Evolutionary conservation across 2,113 vertebrate genomes (phyloP), one percentile per base, ranked within the genome.

Genomic region (Capreolus pygargus): DNA sequence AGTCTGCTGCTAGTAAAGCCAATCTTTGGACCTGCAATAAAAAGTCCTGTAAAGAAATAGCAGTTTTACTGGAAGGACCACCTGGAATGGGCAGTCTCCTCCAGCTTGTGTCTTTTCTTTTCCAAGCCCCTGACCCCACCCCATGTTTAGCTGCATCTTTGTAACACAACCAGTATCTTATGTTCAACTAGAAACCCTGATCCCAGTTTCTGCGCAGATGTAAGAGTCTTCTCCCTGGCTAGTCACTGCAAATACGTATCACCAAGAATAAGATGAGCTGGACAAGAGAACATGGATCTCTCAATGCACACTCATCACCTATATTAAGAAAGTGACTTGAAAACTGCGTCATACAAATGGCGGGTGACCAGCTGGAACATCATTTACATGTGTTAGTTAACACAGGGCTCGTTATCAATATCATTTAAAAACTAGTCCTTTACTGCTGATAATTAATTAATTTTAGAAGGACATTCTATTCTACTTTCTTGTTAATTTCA

Each of bases 401-500:
- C n/a, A 87, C 14, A 27, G 10, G n/a, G 36, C 10, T n/a, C 25
- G 2, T 79, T 70, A 36, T 81, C 74, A 58, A 7, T 87, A 90
- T 43, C 45, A 81, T 74, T 92, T 43, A 85, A 64, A 55, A 91
- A 39, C 8, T 81, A 78, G 70, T 95, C 27, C 76, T 86, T 95
- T 64, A 89, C 8, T 57, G 33, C 6, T 61, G 13, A 86, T 82
- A 92, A 87, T 1, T 60, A 82, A 92, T 97, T 95, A 93, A 92
- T 14, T 85, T 21, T 39, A 84, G 60, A 96, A 96, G 81, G 45
- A 89, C 45, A 96, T 97, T 91, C 60, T 97, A 96, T 97, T 92
- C 64, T 97, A 45, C 43, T 67, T 89, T 96, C 36, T 95, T 45
- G 17, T 78, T 87, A 36, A 58, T 91, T 95, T 88, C 78, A 47